Conservation (phyloP, 1,140 invertebrate species). For the Macrocentrus cingulum region DNA sequence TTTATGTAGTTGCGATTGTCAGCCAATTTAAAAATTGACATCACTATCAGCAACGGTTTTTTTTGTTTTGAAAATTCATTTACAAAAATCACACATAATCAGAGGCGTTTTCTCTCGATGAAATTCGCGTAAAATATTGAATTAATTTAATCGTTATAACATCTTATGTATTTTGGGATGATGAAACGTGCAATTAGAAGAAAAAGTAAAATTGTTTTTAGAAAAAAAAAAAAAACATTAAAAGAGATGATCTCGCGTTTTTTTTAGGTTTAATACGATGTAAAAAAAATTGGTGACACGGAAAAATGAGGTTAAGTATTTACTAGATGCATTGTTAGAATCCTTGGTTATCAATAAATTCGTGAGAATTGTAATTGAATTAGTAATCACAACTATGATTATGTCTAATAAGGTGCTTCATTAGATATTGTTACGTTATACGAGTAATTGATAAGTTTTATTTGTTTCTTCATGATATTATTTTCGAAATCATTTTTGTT, state of each 20-base stretch:
- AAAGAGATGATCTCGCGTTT: no score
- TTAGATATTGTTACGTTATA: conserved; percentile 1
- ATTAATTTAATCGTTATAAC: no score
- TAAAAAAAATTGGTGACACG: background rate
- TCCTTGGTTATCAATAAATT: background rate
- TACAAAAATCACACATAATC: conserved; percentile 46
- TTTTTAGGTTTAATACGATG: background rate
- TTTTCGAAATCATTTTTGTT: no score
- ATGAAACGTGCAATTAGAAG: conserved; percentile 15
- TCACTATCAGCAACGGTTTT: conserved; percentile 13
- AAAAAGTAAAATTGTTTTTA: background rate
- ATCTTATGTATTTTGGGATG: conserved; percentile 4
- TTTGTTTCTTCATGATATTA: background rate
- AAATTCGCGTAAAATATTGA: conserved; percentile 21
- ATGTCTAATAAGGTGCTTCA: conserved; percentile 6
- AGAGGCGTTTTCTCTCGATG: conserved; percentile 33
- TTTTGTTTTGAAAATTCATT: conserved; percentile 33
- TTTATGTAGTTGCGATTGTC: conserved; percentile 6
- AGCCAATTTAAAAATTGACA: conserved; percentile 8
- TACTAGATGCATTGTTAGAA: background rate
- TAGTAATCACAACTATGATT: background rate
- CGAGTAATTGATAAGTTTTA: background rate
- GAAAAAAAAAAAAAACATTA: background rate
- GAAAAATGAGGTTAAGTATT: background rate
- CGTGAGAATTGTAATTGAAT: conserved; percentile 1